Evolutionary conservation across 2,113 vertebrate genomes (phyloP).

Genomic region (Ginglymostoma cirratum): DNA sequence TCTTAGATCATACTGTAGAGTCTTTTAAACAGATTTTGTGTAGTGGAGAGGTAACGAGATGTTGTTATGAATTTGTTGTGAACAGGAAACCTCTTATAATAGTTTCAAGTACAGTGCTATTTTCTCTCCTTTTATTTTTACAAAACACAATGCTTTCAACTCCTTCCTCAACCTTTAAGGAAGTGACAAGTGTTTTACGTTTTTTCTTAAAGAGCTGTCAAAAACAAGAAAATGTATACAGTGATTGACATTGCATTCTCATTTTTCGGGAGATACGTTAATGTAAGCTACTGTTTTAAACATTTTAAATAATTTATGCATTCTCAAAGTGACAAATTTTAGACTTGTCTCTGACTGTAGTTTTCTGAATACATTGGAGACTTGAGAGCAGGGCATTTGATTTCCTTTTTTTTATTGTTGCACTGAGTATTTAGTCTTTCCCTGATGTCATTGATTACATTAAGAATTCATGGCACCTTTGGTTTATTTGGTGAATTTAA

Average conservation of each 20-base stretch:
- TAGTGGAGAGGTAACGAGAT: not conserved
- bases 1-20: not conserved
- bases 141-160: not conserved
- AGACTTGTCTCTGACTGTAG: not conserved
- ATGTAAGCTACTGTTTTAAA: not conserved
- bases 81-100: not conserved
- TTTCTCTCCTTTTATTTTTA: not conserved
- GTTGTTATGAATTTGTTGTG: not conserved
- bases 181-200: not conserved
- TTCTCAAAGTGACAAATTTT: not conserved
- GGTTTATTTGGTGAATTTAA: not conserved
- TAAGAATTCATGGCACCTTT: not conserved
- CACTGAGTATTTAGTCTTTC: not conserved
- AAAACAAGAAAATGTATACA: not conserved
- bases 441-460: not conserved
- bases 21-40: not conserved
- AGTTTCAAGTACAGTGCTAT: not conserved
- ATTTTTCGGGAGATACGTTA: not conserved
- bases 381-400: not conserved
- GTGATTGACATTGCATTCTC: not conserved
- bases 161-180: not conserved
- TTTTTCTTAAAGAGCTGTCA: not conserved
- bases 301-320: not conserved
- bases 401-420: not conserved
- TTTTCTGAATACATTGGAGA: not conserved